These are phyloP conservation scores for Hippocampus guttulatus DNA, from an alignment of 2,113 vertebrate species.

Conservation along the genomic window DNA sequence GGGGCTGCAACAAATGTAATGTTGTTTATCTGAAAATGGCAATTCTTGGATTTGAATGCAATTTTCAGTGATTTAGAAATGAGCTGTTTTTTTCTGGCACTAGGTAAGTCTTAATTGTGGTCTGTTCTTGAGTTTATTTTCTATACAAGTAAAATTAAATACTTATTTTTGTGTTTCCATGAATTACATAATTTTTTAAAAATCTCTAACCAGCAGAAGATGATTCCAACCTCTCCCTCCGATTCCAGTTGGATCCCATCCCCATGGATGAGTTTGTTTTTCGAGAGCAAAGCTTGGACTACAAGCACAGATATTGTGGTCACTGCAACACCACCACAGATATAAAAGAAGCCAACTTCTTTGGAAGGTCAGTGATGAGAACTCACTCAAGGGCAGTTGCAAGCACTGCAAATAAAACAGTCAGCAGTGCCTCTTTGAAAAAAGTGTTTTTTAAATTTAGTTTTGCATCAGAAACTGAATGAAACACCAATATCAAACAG, in stretches of 20 bases:
- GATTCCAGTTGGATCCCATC: slow-evolving; percentile 90
- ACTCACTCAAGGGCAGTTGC: slow-evolving; percentile 27
- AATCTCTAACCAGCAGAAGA: slow-evolving; percentile 73
- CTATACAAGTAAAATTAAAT: background rate
- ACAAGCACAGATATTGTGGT: slow-evolving; percentile 96
- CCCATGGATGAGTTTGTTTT: slow-evolving; percentile 91
- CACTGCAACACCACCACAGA: slow-evolving; percentile 99
- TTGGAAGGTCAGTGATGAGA: slow-evolving; percentile 81
- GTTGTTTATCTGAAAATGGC: background rate
- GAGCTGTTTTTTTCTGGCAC: background rate
- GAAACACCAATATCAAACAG: background rate
- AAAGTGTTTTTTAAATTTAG: background rate
- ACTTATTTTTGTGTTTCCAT: background rate
- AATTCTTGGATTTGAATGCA: background rate
- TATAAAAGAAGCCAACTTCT: slow-evolving; percentile 99
- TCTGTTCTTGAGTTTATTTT: background rate
- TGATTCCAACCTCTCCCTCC: slow-evolving; percentile 81
- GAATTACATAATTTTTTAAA: background rate
- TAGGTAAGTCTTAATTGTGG: background rate
- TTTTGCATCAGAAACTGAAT: background rate
- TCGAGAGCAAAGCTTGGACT: slow-evolving; percentile 92
- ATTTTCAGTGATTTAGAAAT: background rate
- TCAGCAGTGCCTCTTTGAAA: background rate
- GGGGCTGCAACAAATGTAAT: too few relatives aligned
- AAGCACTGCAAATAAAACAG: background rate